A percentile compares a stretch with the other conserved stretches of the same genome.
phyloP scores from a whole-genome alignment of 2,113 vertebrate genomes.

The Urocitellus parryii region DNA sequence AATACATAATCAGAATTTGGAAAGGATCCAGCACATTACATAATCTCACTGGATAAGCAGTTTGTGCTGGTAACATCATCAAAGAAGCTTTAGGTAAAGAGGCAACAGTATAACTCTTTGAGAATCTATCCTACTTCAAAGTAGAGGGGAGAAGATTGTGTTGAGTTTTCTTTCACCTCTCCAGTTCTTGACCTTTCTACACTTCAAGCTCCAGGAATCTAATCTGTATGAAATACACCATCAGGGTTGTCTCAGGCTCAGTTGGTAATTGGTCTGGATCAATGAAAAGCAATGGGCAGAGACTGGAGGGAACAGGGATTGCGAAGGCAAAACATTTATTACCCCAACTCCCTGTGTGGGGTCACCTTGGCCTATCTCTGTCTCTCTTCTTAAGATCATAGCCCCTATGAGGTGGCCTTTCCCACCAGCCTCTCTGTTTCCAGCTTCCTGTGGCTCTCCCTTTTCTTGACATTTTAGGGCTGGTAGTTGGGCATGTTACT shows the following conservation, averaged over 20 bases:
- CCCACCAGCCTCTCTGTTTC: not conserved
- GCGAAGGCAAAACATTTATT: not conserved
- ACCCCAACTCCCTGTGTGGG: not conserved
- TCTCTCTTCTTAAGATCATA: not conserved
- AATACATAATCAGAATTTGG: conserved; percentile 45
- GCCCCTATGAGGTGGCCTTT: not conserved
- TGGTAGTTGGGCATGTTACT: not conserved
- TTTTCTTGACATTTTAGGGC: not conserved
- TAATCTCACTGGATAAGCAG: not conserved
- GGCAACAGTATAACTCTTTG: not conserved
- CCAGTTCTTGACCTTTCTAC: not conserved
- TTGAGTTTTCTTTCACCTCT: not conserved
- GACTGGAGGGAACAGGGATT: not conserved
- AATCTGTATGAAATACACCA: not conserved
- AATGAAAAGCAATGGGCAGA: not conserved
- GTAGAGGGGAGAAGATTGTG: not conserved
- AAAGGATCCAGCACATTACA: not conserved
- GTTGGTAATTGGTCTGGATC: not conserved
- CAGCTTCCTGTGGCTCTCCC: not conserved
- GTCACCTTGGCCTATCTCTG: not conserved
- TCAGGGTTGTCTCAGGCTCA: not conserved
- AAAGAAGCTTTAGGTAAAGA: not conserved
- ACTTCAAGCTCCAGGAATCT: not conserved
- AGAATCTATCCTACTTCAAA: not conserved
- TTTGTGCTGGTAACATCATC: not conserved